phyloP scores from a whole-genome alignment of 2,797 vertebrate species.

The Malacoraja senta region DNA sequence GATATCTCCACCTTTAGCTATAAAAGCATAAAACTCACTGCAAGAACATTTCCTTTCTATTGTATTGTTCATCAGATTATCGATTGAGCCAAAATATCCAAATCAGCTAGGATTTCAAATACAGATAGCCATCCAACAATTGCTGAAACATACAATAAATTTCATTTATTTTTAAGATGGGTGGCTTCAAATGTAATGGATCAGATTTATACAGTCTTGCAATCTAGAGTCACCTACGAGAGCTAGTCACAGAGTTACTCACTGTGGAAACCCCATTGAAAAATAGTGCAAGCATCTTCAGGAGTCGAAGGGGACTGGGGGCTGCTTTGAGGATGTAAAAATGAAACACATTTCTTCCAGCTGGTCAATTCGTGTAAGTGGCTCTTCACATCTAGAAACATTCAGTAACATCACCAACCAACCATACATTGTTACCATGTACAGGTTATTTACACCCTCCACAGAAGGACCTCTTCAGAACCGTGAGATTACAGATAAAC shows the following conservation, averaged over 20 bases:
- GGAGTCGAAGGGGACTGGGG: not conserved
- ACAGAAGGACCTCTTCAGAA: not conserved
- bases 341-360: not conserved
- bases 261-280: not conserved
- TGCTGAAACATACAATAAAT: not conserved
- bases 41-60: not conserved
- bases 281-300: not conserved
- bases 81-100: not conserved
- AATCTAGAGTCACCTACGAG: not conserved
- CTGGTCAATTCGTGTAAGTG: not conserved
- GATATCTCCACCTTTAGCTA: not conserved
- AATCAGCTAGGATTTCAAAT: not conserved
- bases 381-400: not conserved
- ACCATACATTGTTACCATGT: not conserved
- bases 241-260: not conserved
- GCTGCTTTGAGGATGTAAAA: not conserved
- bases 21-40: not conserved
- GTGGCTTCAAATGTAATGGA: not conserved
- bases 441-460: not conserved
- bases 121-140: not conserved
- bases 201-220: not conserved
- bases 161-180: not conserved
- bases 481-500: not conserved
- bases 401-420: not conserved
- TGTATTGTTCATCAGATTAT: not conserved